Conservation (phyloP, 92 coral and sea anemone species). For the Paragorgia papillata region DNA sequence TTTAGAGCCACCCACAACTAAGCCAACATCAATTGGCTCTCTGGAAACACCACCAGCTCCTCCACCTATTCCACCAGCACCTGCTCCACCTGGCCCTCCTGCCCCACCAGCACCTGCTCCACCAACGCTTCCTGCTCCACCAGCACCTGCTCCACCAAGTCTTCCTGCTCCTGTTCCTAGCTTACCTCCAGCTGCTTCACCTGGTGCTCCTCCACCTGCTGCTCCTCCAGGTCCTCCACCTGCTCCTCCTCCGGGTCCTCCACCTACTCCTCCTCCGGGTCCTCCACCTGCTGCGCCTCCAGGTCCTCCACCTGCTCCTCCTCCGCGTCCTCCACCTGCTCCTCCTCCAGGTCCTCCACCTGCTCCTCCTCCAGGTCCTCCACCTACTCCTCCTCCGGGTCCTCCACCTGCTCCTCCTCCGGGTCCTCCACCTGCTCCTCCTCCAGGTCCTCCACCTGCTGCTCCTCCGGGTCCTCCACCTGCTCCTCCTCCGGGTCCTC, state of each 20-base stretch:
- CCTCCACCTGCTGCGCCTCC: background rate
- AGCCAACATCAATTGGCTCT: slow-evolving; percentile 10
- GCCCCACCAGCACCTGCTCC: background rate
- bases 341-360: background rate
- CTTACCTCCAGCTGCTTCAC: slow-evolving; percentile 3
- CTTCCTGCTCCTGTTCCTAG: background rate
- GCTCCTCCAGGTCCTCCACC: slow-evolving; percentile 13
- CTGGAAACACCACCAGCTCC: background rate
- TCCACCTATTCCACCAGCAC: background rate
- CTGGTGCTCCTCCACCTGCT: slow-evolving; percentile 6
- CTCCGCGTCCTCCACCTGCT: background rate
- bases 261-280: background rate
- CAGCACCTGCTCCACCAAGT: background rate
- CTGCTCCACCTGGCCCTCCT: background rate
- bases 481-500: background rate
- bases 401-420: background rate
- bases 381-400: background rate
- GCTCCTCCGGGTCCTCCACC: slow-evolving; percentile 12
- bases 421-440: background rate
- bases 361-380: background rate
- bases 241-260: too few relatives aligned
- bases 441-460: slow-evolving; percentile 22
- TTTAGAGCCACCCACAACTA: slow-evolving; percentile 3
- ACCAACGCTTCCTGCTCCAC: background rate
- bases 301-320: background rate